phyloP scores from a whole-genome alignment of 2,888 invertebrate genomes.

The Gortyna flavago region DNA sequence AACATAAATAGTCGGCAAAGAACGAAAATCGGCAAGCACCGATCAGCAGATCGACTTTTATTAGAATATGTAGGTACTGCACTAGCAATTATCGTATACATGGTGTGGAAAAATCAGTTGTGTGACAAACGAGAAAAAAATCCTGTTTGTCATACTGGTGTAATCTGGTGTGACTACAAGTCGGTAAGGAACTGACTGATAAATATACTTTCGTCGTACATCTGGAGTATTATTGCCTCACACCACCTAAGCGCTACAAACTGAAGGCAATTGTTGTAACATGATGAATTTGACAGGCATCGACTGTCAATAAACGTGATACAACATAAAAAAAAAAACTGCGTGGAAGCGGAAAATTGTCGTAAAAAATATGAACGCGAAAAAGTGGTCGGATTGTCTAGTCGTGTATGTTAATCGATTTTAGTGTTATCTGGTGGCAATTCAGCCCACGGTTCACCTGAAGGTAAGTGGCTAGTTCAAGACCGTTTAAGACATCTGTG shows the following conservation, averaged over 20 bases:
- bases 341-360: neutral
- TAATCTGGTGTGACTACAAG: too few species aligned
- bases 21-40: too few species aligned
- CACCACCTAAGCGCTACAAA: too few species aligned
- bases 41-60: too few species aligned
- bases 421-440: neutral
- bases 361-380: neutral
- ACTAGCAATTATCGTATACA: too few species aligned
- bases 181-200: neutral
- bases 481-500: neutral
- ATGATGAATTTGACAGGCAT: constrained; percentile 4
- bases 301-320: constrained; percentile 23
- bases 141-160: too few species aligned
- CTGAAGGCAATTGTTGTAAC: constrained; percentile 7
- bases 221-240: too few species aligned
- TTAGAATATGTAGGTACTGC: too few species aligned
- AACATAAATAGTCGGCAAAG: too few species aligned
- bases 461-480: neutral
- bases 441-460: neutral
- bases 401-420: neutral
- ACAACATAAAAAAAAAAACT: neutral
- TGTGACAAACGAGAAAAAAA: too few species aligned
- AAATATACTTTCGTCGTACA: too few species aligned
- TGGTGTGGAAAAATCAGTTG: too few species aligned
- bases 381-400: neutral